Conservation (phyloP, 1,140 invertebrate species). For the Caenorhabditis latens region DNA sequence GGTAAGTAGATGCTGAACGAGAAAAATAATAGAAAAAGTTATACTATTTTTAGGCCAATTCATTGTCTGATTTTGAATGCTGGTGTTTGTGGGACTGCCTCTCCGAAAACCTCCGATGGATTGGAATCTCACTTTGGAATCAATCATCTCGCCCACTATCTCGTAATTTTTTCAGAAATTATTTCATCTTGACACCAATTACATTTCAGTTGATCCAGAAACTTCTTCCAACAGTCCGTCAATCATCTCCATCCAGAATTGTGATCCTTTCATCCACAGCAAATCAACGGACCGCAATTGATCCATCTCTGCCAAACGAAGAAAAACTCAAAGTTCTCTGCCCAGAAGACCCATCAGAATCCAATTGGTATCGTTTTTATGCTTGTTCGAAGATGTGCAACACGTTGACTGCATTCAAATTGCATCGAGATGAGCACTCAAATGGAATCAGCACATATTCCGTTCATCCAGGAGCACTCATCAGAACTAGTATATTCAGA, state of each 20-base stretch:
- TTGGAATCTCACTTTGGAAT: slow-evolving; percentile 89
- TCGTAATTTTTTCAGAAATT: slow-evolving; percentile 81
- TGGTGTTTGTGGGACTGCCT: slow-evolving; percentile 85
- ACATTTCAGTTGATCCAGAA: slow-evolving; percentile 78
- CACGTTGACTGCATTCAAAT: slow-evolving; percentile 85
- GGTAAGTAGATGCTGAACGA: neutral
- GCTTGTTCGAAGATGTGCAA: slow-evolving; percentile 92
- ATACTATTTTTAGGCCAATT: slow-evolving; percentile 82
- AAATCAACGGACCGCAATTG: neutral
- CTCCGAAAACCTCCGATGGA: slow-evolving; percentile 85
- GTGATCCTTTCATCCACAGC: neutral
- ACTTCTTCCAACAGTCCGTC: slow-evolving; percentile 90
- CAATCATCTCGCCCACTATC: slow-evolving; percentile 85
- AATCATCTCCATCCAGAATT: slow-evolving; percentile 85
- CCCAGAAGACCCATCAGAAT: slow-evolving; percentile 80
- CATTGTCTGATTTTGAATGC: slow-evolving; percentile 92
- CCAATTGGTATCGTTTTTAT: slow-evolving; percentile 85
- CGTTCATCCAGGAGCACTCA: slow-evolving; percentile 88
- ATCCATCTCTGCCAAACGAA: slow-evolving; percentile 54
- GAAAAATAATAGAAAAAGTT: neutral
- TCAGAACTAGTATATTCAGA: slow-evolving; percentile 80
- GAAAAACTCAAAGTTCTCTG: neutral
- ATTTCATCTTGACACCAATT: slow-evolving; percentile 71
- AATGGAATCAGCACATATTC: slow-evolving; percentile 85
- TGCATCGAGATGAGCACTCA: slow-evolving; percentile 83